Conservation (phyloP, 1,140 invertebrate species). For the Drosophila nikananu region DNA sequence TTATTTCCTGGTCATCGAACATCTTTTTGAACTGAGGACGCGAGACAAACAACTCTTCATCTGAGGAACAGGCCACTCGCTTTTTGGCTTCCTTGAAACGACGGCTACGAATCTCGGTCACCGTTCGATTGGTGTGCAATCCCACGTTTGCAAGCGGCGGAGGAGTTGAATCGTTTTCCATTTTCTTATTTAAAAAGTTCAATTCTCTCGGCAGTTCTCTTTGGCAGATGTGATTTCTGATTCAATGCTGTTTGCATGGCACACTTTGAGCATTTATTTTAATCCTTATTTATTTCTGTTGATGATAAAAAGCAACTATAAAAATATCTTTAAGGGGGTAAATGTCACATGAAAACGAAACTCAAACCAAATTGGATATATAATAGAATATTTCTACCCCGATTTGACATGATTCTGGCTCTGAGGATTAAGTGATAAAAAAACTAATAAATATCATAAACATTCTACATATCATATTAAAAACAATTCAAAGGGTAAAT, state of each 20-base stretch:
- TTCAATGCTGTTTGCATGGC: too few species aligned
- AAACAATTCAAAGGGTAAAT: too few species aligned
- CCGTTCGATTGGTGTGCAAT: constrained; percentile 17
- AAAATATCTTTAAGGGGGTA: too few species aligned
- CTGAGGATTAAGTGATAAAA: too few species aligned
- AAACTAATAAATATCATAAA: too few species aligned
- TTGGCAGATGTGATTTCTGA: background rate
- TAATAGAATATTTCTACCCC: background rate
- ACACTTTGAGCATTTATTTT: too few species aligned
- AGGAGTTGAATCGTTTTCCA: constrained; percentile 28
- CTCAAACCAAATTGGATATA: too few species aligned
- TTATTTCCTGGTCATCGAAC: background rate
- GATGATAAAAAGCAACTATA: too few species aligned
- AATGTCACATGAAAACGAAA: too few species aligned
- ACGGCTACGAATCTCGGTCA: constrained; percentile 31
- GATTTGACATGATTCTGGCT: constrained; percentile 23
- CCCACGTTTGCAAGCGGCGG: constrained; percentile 48
- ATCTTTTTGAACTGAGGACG: constrained; percentile 38
- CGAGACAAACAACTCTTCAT: constrained; percentile 61
- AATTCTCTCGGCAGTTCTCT: background rate
- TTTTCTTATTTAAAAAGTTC: background rate
- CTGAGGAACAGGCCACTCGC: background rate
- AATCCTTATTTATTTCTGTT: too few species aligned
- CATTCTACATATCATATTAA: too few species aligned
- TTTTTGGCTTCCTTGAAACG: constrained; percentile 22